Conservation (phyloP, 2,113 vertebrate genomes). For the Ammospiza caudacuta region DNA sequence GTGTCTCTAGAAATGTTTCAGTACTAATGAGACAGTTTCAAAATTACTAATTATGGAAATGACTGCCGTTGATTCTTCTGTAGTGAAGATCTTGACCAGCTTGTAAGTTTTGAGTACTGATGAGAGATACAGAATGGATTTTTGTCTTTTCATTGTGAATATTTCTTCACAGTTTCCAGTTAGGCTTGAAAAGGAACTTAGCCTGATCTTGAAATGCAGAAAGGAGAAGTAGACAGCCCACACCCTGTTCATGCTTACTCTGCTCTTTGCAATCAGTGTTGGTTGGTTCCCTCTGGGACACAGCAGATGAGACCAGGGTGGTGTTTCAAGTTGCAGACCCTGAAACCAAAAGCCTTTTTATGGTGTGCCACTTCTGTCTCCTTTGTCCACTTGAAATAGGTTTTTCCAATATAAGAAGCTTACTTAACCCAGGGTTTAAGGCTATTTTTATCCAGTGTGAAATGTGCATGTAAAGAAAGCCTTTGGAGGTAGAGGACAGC, state of each 20-base stretch:
- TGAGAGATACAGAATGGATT: neutral
- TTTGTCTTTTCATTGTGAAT: neutral
- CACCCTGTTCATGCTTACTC: neutral
- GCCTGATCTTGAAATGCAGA: neutral
- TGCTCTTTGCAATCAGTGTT: neutral
- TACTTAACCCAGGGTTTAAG: constrained; percentile 52
- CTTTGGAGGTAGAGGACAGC: neutral
- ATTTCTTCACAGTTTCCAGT: neutral
- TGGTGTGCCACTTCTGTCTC: neutral
- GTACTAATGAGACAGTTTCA: neutral
- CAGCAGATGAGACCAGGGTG: neutral
- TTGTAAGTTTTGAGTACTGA: neutral
- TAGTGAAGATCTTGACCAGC: neutral
- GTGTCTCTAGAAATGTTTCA: no score
- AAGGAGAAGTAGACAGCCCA: neutral
- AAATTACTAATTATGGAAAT: neutral
- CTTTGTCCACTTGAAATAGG: constrained; percentile 21
- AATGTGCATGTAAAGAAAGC: neutral
- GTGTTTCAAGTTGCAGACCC: neutral
- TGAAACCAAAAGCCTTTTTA: neutral
- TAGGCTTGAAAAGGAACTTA: neutral
- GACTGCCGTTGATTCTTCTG: neutral
- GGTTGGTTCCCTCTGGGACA: neutral
- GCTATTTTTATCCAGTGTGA: constrained; percentile 42
- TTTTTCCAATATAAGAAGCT: constrained; percentile 53